Evolutionary conservation across 2,888 invertebrate species (phyloP).

Genomic region (Seladonia tumulorum): DNA sequence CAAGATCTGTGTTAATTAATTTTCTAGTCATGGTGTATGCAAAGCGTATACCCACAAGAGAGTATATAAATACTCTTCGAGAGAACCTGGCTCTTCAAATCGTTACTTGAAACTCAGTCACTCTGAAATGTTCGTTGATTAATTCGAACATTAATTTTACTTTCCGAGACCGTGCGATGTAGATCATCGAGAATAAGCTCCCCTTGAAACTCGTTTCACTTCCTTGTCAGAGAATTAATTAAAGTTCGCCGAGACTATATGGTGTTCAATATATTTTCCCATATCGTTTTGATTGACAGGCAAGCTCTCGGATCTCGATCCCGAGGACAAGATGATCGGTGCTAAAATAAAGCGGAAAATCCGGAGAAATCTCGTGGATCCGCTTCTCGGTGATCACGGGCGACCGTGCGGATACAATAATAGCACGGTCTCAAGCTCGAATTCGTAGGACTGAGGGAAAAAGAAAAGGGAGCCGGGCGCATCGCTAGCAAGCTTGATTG

Average conservation of each 20-base stretch:
- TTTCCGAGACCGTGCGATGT: background rate
- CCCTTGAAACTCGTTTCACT: background rate
- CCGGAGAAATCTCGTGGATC: conserved; percentile 64
- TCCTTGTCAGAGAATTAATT: background rate
- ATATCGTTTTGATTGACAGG: background rate
- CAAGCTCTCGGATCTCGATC: background rate
- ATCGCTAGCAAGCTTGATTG: conserved; percentile 79
- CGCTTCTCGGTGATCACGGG: conserved; percentile 77
- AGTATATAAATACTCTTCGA: too few species aligned
- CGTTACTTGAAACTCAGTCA: too few species aligned
- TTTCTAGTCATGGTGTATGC: too few species aligned
- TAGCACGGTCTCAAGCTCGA: conserved; percentile 71
- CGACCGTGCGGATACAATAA: conserved; percentile 73
- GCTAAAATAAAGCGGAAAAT: conserved; percentile 6
- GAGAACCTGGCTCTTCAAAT: too few species aligned
- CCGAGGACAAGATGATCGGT: background rate
- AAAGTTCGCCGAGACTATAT: background rate
- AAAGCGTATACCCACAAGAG: too few species aligned
- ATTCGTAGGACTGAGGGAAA: conserved; percentile 39
- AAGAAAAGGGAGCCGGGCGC: conserved; percentile 46
- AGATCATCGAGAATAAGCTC: too few species aligned
- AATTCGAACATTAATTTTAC: background rate
- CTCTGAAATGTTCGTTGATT: too few species aligned
- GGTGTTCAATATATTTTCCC: background rate
- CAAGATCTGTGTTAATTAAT: too few species aligned